These are phyloP conservation scores for Onychomys torridus DNA, from an alignment of 2,797 vertebrate species.

Conservation along the genomic window DNA sequence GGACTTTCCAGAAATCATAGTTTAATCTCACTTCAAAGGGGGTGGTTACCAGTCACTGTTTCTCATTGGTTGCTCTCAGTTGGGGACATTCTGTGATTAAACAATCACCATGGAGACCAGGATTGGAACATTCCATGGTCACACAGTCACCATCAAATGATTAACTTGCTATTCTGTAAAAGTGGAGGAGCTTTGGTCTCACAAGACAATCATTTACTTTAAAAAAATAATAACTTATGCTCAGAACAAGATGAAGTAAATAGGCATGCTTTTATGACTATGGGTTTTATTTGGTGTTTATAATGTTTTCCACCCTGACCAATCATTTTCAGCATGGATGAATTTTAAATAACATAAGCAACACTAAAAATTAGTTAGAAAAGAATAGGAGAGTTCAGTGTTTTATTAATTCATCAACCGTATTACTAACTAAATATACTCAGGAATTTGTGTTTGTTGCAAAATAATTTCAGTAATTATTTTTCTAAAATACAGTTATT, in stretches of 20 bases:
- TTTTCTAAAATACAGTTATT: neutral
- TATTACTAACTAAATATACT: neutral
- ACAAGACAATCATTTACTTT: neutral
- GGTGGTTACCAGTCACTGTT: no score
- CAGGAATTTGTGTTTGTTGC: neutral
- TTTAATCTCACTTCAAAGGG: no score
- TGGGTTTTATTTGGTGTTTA: constrained; percentile 38
- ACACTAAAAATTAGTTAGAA: neutral
- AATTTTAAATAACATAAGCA: constrained; percentile 47
- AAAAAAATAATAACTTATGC: neutral
- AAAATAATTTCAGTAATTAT: neutral
- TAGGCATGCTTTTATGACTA: neutral
- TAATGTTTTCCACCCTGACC: neutral
- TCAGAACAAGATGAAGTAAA: constrained; percentile 16
- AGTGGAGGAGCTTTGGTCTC: no score
- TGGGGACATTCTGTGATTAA: no score
- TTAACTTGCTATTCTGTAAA: no score
- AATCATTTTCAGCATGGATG: neutral
- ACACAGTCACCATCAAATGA: no score
- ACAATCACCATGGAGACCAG: no score
- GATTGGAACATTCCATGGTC: no score
- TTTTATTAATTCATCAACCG: constrained; percentile 28
- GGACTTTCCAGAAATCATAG: no score
- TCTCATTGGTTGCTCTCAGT: no score
- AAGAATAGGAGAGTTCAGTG: neutral